Base-by-base conservation (phyloP, 2,888 invertebrate species). In the Chymomyza caudatula region DNA sequence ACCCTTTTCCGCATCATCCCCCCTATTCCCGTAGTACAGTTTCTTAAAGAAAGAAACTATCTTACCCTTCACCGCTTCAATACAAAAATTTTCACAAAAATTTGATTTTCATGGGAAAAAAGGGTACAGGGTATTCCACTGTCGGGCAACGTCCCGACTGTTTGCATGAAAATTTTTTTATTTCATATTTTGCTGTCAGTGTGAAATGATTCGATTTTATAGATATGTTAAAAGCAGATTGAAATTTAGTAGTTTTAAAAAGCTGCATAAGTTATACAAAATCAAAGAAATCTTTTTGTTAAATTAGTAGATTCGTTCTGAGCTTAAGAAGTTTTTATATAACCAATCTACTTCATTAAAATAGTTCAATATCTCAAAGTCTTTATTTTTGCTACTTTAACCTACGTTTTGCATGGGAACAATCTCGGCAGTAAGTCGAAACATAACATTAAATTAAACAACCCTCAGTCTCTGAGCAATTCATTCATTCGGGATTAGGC, bases 141-240 rank as follows among this genome's bases (percentile, higher is more conserved):
- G n/a, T n/a, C n/a, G n/a, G n/a, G n/a, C n/a, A n/a, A n/a, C n/a
- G n/a, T n/a, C n/a, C n/a, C n/a, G n/a, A n/a, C n/a, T n/a, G n/a
- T 37, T 80, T 84, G 65, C 76, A 78, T 81, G n/a, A n/a, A n/a
- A n/a, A 78, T 85, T 20, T n/a, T 17, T 59, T 69, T 78, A 80
- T 76, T 80, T 81, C 86, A 84, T 84, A 80, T 84, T 80, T 78
- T 69, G 84, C 86, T 80, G 80, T 85, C 86, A 84, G 81, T 69
- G 71, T 69, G 75, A 82, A 85, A 85, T 80, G 80, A 79, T 85
- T 80, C 84, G 85, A 85, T 79, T 79, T 79, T 69, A 60, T 51
- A 69, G 69, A 85, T 79, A 78, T 70, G 77, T 63, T 53, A 60
- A 15, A 64, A 60, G 56, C 67, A 65, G 44, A 61, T 55, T 56